These are phyloP conservation scores for Drosophila athabasca DNA, from an alignment of 1,140 invertebrate species.

Conservation along the genomic window DNA sequence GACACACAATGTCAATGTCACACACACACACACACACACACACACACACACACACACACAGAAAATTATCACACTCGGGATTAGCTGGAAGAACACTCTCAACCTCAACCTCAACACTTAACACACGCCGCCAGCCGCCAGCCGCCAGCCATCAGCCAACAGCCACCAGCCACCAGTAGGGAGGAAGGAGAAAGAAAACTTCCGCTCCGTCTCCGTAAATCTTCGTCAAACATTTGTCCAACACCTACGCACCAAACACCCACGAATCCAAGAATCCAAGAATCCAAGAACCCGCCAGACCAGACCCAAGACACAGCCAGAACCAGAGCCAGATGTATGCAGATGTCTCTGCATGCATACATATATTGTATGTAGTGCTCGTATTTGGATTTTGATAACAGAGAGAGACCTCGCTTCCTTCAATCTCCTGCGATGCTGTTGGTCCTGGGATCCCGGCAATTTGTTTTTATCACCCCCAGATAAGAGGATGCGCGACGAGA, in stretches of 20 bases:
- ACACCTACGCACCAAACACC: slow-evolving; percentile 57
- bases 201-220: slow-evolving; percentile 52
- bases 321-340: slow-evolving; percentile 46
- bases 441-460: slow-evolving; percentile 48
- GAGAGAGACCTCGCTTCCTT: slow-evolving; percentile 33
- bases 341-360: slow-evolving; percentile 43
- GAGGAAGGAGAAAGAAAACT: slow-evolving; percentile 41
- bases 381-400: slow-evolving; percentile 22
- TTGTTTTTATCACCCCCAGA: slow-evolving; percentile 46
- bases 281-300: neutral
- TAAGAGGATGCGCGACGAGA: slow-evolving; percentile 60
- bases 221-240: slow-evolving; percentile 73
- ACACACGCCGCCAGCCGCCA: no score
- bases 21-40: slow-evolving; percentile 33
- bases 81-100: slow-evolving; percentile 61
- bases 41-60: slow-evolving; percentile 33
- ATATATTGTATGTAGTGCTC: no score
- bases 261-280: slow-evolving; percentile 7
- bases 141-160: slow-evolving; percentile 12
- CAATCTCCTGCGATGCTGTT: slow-evolving; percentile 30
- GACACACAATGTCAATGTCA: slow-evolving; percentile 69
- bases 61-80: slow-evolving; percentile 70
- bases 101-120: no score
- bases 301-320: no score
- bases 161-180: no score